Evolutionary conservation across 2,888 invertebrate species (phyloP).

Genomic region (Caenorhabditis sp.): DNA sequence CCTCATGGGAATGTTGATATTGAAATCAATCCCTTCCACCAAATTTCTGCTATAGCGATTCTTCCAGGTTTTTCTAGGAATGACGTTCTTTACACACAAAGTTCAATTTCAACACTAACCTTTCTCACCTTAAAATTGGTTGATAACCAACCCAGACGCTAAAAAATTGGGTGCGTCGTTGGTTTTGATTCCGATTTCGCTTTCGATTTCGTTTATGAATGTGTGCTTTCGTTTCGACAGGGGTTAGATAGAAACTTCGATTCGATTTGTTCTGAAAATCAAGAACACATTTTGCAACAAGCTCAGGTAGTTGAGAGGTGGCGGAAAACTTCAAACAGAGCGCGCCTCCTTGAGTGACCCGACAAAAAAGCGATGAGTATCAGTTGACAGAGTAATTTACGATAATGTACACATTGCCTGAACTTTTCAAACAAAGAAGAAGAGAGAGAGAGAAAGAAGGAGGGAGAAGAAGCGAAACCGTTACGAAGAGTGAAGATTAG

Average conservation of each 20-base stretch:
- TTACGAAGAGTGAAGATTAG: conserved; percentile 4
- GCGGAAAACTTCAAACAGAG: conserved; percentile 54
- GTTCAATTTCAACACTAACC: background rate
- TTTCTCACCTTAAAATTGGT: conserved; percentile 25
- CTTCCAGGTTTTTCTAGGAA: background rate
- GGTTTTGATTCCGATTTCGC: conserved; percentile 5
- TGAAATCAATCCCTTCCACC: no score
- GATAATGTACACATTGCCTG: conserved; percentile 49
- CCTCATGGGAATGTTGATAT: no score
- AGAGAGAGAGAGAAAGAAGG: background rate
- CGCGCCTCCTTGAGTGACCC: background rate
- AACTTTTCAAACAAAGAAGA: conserved; percentile 9
- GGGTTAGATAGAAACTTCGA: conserved; percentile 1
- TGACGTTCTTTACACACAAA: background rate
- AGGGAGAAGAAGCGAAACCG: background rate
- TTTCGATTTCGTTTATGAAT: conserved; percentile 32
- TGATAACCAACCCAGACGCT: conserved; percentile 16
- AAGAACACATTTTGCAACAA: conserved; percentile 31
- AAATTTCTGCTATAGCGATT: no score
- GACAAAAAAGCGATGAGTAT: conserved; percentile 49
- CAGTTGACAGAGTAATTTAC: conserved; percentile 59
- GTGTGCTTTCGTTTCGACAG: conserved; percentile 9
- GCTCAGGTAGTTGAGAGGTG: background rate
- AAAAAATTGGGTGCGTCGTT: conserved; percentile 19
- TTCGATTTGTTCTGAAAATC: conserved; percentile 50